Evolutionary conservation across 2,113 vertebrate species (phyloP), one percentile per base, ranked within the genome.

Genomic region (Piaya cayana): DNA sequence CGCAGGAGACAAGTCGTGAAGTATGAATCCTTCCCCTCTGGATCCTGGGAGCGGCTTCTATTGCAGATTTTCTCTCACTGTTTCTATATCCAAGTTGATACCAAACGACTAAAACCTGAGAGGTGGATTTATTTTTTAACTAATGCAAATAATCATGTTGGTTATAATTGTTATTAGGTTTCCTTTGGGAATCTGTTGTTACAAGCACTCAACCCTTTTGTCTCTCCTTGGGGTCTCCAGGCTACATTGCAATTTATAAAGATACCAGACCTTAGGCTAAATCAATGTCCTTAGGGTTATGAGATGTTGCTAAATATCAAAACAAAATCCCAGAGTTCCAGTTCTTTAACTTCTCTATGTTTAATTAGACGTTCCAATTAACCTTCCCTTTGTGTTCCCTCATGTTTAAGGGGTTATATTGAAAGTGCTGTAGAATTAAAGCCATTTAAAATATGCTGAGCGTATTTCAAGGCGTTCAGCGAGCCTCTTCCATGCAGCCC

Each of bases 281-380:
- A 92, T 97, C 95, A 92, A 81, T 89, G 92, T 97, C 96, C 95
- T 97, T 94, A 92, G 95, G 91, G 86, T 97, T 96, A 91, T 52
- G 42, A 86, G 75, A 90, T 85, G 70, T 89, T 97, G 92, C 93
- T 94, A 92, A 91, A 92, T 82, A 95, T 95, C 84, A 96, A 95
- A 95, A 88, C 68, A 95, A 96, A 93, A 88, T 95, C 95, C 94
- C 95, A 96, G 83, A 91, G 82, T 84, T 88, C 84, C 89, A 88
- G 74, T 85, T 93, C 96, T 94, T 95, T 96, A 97, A 97, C 92
- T 97, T 97, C 93, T 74, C 92, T 92, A 47, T 97, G 97, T 97
- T 97, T 97, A 97, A 97, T 97, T 97, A 97, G 97, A 88, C 88
- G 94, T 95, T 93, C 85, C 79, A 95, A 96, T 93, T 96, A 96